Conservation (phyloP, 2,113 vertebrate genomes). For the Pan paniscus region DNA sequence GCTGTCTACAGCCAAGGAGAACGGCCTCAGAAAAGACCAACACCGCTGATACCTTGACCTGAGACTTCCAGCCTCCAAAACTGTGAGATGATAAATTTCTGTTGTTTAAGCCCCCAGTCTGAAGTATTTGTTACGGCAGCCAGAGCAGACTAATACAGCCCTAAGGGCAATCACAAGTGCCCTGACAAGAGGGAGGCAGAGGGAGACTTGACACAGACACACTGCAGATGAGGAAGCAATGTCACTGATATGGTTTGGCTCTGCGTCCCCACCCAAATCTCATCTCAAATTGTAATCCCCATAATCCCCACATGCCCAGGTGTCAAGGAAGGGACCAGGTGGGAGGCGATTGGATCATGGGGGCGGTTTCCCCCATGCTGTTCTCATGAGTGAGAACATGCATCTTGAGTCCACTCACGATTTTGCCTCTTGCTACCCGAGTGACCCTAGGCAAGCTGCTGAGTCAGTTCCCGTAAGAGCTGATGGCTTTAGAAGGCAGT, state of each 20-base stretch:
- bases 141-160: neutral
- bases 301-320: no score
- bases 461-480: no score
- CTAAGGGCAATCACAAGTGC: neutral
- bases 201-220: neutral
- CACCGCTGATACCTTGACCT: neutral
- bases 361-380: no score
- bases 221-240: no score
- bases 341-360: accelerated
- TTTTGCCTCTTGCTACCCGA: neutral
- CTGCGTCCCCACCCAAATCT: no score
- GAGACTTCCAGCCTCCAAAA: neutral
- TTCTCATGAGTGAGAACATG: no score
- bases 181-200: neutral
- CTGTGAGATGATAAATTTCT: neutral
- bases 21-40: accelerated
- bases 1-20: neutral
- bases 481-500: no score
- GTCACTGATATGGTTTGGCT: no score
- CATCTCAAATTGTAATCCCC: no score
- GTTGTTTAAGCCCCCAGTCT: neutral
- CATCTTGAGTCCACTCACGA: neutral
- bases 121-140: neutral
- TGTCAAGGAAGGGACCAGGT: no score
- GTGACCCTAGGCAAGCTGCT: no score